Conservation (phyloP, 2,113 vertebrate genomes). For the Kryptolebias marmoratus region DNA sequence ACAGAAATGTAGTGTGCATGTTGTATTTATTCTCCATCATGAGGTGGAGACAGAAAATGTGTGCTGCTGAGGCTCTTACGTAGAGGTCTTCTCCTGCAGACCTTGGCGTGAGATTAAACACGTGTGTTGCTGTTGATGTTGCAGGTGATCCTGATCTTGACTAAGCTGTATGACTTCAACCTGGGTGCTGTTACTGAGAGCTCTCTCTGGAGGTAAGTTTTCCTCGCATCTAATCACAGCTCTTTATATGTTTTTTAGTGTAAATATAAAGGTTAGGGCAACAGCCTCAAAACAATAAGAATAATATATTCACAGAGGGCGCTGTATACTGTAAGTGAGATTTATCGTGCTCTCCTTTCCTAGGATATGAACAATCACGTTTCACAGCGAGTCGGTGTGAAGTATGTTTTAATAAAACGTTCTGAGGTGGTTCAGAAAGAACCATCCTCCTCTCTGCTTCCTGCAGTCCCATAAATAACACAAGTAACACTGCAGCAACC, state of each 20-base stretch:
- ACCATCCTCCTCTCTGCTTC: constrained; percentile 40
- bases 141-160: constrained; percentile 96
- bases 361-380: constrained; percentile 69
- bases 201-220: constrained; percentile 93
- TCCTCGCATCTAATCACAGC: constrained; percentile 23
- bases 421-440: constrained; percentile 51
- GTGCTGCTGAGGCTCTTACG: constrained; percentile 6
- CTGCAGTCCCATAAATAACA: constrained; percentile 51
- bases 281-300: constrained; percentile 51
- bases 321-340: constrained; percentile 55
- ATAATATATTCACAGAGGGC: constrained; percentile 69
- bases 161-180: constrained; percentile 96
- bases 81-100: constrained; percentile 26
- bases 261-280: constrained; percentile 29
- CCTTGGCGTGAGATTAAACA: constrained; percentile 32
- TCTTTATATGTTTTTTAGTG: constrained; percentile 19
- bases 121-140: constrained; percentile 46
- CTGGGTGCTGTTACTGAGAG: constrained; percentile 94
- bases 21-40: constrained; percentile 49
- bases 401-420: constrained; percentile 75
- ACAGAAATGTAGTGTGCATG: constrained; percentile 31
- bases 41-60: constrained; percentile 39
- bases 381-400: constrained; percentile 64
- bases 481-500: constrained; percentile 17
- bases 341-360: constrained; percentile 63